Conservation (phyloP, 2,797 vertebrate genomes). For the Novumbra hubbsi region DNA sequence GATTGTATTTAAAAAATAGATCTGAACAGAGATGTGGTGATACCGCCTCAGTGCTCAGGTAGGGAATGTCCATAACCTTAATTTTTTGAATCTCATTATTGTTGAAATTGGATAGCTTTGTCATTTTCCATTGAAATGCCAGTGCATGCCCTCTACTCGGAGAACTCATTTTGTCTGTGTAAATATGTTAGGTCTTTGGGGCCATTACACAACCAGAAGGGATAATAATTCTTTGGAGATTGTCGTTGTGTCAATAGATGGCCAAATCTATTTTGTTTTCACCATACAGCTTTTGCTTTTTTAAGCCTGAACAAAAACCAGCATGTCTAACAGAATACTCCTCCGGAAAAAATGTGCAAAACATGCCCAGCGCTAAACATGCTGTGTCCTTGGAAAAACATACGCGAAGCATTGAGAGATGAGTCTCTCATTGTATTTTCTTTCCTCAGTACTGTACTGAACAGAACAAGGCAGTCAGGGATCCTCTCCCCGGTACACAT, state of each 20-base stretch:
- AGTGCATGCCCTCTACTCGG: background rate
- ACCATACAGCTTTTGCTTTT: background rate
- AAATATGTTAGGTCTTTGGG: background rate
- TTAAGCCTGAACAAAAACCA: background rate
- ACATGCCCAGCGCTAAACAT: background rate
- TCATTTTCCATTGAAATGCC: background rate
- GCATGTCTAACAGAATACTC: background rate
- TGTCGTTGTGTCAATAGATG: background rate
- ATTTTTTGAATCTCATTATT: background rate
- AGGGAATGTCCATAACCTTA: background rate
- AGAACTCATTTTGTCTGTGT: background rate
- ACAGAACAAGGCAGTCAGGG: background rate
- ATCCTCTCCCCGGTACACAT: background rate
- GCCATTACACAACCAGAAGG: background rate
- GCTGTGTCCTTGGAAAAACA: constrained; percentile 4
- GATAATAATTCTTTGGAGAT: constrained; percentile 1
- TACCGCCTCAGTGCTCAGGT: background rate
- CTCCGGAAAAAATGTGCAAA: background rate
- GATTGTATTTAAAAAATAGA: background rate
- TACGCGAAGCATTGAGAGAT: constrained; percentile 5
- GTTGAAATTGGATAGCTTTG: background rate
- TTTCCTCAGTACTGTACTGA: background rate
- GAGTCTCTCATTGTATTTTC: constrained; percentile 1
- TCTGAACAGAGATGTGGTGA: constrained; percentile 12
- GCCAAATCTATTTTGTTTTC: background rate